Percentiles rank a stretch among this genome's conserved stretches.
Evolutionary conservation across 2,113 vertebrate species (phyloP).

Genomic region (Lipophrys pholis): DNA sequence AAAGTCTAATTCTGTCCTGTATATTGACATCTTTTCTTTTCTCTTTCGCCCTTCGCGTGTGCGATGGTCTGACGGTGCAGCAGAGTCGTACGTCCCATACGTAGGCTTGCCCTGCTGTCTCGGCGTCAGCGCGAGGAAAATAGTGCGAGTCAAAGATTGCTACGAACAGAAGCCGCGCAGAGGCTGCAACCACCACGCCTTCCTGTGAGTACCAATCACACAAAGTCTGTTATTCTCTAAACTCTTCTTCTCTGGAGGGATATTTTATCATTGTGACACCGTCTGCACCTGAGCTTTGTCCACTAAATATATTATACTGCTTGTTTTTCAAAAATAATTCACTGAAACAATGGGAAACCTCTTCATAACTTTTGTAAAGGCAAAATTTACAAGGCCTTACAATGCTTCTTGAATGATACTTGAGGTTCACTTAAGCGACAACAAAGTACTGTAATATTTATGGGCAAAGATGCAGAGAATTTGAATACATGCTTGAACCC

Average conservation of each 20-base stretch:
- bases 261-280: background rate
- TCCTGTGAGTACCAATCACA: constrained; percentile 40
- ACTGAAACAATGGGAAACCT: too few relatives aligned
- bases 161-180: constrained; percentile 8
- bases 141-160: background rate
- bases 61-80: constrained; percentile 4
- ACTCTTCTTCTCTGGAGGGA: background rate
- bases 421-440: too few relatives aligned
- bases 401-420: too few relatives aligned
- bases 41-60: background rate
- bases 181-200: constrained; percentile 39
- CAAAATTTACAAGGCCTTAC: too few relatives aligned
- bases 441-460: too few relatives aligned
- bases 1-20: background rate
- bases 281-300: too few relatives aligned
- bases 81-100: background rate
- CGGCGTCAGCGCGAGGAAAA: background rate
- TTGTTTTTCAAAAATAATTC: too few relatives aligned
- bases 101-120: constrained; percentile 16
- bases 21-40: background rate
- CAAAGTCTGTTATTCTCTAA: background rate
- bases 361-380: too few relatives aligned
- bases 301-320: too few relatives aligned
- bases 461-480: too few relatives aligned
- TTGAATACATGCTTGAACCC: too few relatives aligned